These are phyloP conservation scores for Perca fluviatilis DNA, from an alignment of 2,113 vertebrate genomes.

Conservation along the genomic window DNA sequence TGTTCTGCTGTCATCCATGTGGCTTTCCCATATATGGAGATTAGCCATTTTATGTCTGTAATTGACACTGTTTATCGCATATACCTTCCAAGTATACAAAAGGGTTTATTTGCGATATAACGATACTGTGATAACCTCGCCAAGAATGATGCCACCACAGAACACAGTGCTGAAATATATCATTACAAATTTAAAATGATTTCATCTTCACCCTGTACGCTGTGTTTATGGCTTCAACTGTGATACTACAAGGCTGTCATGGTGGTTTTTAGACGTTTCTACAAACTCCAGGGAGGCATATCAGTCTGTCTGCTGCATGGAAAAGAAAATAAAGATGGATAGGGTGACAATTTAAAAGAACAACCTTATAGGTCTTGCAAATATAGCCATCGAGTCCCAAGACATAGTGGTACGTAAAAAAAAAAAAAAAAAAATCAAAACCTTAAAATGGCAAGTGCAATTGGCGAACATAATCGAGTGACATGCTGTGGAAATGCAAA, in stretches of 20 bases:
- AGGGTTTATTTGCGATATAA: neutral
- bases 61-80: constrained; percentile 7
- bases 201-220: constrained; percentile 8
- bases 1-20: neutral
- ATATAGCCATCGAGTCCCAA: neutral
- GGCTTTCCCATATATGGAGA: neutral
- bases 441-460: neutral
- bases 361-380: constrained; percentile 1
- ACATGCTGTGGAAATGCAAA: neutral
- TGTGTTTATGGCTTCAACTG: constrained; percentile 12
- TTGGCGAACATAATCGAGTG: neutral
- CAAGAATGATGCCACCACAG: neutral
- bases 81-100: neutral
- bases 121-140: neutral
- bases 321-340: constrained; percentile 8
- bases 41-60: neutral
- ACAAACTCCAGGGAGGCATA: constrained; percentile 1
- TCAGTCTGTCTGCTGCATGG: neutral
- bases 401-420: neutral
- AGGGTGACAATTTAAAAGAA: neutral
- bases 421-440: neutral
- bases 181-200: neutral
- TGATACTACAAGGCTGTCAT: neutral
- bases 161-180: neutral
- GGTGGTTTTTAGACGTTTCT: constrained; percentile 12